Conservation (phyloP, 2,113 vertebrate genomes). For the Indri indri region DNA sequence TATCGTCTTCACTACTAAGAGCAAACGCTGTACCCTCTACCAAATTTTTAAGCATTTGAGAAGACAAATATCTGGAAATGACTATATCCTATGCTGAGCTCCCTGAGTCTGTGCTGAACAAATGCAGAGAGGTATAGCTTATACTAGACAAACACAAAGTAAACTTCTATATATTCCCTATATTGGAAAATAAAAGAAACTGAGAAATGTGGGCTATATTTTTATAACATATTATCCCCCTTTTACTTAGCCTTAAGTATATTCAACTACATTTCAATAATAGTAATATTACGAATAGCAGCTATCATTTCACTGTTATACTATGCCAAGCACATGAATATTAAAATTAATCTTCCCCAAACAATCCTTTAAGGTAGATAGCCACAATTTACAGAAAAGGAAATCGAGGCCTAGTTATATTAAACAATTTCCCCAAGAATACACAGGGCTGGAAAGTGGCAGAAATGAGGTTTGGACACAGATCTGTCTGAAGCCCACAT, state of each 20-base stretch:
- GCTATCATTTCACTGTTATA: not conserved
- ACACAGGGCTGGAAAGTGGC: not conserved
- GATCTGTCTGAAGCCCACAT: not conserved
- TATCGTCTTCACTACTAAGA: not conserved
- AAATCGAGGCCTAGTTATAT: not conserved
- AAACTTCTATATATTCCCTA: not conserved
- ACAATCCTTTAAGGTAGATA: not conserved
- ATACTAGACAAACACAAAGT: not conserved
- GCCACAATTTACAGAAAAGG: not conserved
- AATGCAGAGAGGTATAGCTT: not conserved
- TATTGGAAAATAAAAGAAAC: not conserved
- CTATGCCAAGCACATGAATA: not conserved
- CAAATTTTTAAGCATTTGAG: not conserved
- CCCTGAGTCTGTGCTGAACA: not conserved
- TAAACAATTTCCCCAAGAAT: not conserved
- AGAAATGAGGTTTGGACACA: not conserved
- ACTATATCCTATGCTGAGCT: not conserved
- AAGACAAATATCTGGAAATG: conserved; percentile 14
- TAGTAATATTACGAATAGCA: not conserved
- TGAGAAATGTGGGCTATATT: not conserved
- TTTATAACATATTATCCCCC: not conserved
- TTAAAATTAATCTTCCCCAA: not conserved
- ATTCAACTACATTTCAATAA: not conserved
- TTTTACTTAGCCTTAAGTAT: not conserved
- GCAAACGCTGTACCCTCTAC: not conserved